These are phyloP conservation scores for Drosophila nigromelanica DNA, from an alignment of 1,140 invertebrate species.

Conservation along the genomic window DNA sequence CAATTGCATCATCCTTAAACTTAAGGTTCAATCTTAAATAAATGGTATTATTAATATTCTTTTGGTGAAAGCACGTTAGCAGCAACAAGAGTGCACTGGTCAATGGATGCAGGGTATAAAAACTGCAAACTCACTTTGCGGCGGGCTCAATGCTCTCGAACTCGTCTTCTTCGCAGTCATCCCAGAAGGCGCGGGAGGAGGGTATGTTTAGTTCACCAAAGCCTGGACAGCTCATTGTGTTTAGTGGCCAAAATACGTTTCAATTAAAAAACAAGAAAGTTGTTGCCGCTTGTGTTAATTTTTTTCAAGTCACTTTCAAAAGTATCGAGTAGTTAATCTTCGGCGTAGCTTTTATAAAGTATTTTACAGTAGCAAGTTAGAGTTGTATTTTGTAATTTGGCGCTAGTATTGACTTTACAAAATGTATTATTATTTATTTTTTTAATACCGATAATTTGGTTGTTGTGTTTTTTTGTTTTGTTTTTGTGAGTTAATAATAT, in stretches of 20 bases:
- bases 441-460: no score
- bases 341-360: background rate
- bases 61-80: background rate
- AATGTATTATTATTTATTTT: no score
- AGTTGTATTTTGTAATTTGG: background rate
- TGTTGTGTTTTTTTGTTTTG: no score
- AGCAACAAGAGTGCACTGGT: background rate
- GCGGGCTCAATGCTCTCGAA: slow-evolving; percentile 51
- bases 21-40: slow-evolving; percentile 44
- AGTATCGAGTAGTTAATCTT: slow-evolving; percentile 19
- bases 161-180: slow-evolving; percentile 80
- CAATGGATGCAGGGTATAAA: background rate
- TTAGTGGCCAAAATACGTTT: background rate
- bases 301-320: slow-evolving; percentile 48
- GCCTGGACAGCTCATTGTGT: slow-evolving; percentile 70
- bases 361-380: slow-evolving; percentile 20
- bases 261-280: slow-evolving; percentile 4
- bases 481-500: no score
- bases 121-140: slow-evolving; percentile 47
- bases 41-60: background rate
- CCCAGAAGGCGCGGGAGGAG: slow-evolving; percentile 79
- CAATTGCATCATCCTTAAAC: slow-evolving; percentile 32
- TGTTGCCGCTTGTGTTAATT: slow-evolving; percentile 18
- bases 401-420: no score
- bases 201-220: slow-evolving; percentile 80